Evolutionary conservation across 2,113 vertebrate species (phyloP), one percentile per base, ranked within the genome.

Genomic region (Perca flavescens): DNA sequence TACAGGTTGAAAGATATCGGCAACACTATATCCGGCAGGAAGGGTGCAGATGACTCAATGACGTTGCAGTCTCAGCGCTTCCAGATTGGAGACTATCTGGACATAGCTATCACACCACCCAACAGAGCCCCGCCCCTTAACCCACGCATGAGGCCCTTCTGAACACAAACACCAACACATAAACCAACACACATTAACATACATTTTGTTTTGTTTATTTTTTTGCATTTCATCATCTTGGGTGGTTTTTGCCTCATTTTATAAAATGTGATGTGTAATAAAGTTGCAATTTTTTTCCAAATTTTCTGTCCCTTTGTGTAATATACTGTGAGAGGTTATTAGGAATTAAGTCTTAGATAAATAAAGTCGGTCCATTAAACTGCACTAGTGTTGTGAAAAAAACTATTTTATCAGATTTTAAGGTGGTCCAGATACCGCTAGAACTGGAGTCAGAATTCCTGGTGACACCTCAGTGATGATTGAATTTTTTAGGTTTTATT

Each of bases 21-120:
- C 82, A 99, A 95, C 57, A 99, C 98, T 5, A 92, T 99, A 85
- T 99, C 98, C 0, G 98, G 98, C 77, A 95, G 97, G 76, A 99
- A 99, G 86, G 98, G 98, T 36, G 96, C 97, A 17, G 98, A 99
- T 11, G 98, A 99, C 82, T 97, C 97, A 80, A 98, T 99, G 97
- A 99, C 98, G 0, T 61, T 99, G 91, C 98, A 99, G 93, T 99
- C 98, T 2, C 98, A 99, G 90, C 97, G 97, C 68, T 99, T 99
- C 94, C 98, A 99, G 89, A 99, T 99, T 25, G 98, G 98, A 81
- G 98, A 99, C 92, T 99, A 99, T 75, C 89, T 99, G 89, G 98
- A 99, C 77, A 99, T 99, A 82, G 97, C 98, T 0, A 99, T 99
- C 50, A 99, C 98, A 0, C 98, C 97, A 12, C 98, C 98, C 0